Evolutionary conservation across 2,113 vertebrate species (phyloP).

Genomic region (Empidonax alnorum): DNA sequence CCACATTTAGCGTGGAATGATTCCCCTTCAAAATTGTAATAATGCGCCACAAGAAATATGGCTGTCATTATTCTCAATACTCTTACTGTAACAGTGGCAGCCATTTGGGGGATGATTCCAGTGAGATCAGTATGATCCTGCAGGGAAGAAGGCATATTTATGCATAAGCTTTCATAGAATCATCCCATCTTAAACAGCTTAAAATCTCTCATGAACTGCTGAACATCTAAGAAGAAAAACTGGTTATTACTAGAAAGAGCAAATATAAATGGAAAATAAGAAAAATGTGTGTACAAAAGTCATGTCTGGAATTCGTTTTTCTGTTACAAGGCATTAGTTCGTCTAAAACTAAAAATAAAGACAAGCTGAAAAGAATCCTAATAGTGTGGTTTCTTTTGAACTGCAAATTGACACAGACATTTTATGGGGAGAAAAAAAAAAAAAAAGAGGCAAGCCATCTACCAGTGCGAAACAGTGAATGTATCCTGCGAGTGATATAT

Average conservation of each 20-base stretch:
- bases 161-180: neutral
- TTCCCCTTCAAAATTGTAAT: neutral
- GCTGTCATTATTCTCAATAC: neutral
- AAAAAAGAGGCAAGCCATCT: neutral
- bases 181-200: neutral
- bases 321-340: neutral
- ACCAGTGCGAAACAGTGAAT: neutral
- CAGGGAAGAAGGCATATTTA: neutral
- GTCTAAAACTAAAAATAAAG: conserved; percentile 52
- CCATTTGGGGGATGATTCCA: neutral
- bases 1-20: neutral
- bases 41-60: neutral
- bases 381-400: conserved; percentile 22
- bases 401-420: conserved; percentile 11
- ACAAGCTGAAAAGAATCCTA: conserved; percentile 31
- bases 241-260: conserved; percentile 20
- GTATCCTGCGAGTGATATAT: neutral
- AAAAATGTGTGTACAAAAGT: neutral
- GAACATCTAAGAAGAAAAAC: neutral
- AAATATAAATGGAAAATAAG: conserved; percentile 36
- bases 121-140: neutral
- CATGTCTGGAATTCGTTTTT: neutral
- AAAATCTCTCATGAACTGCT: neutral
- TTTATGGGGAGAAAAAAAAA: neutral
- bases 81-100: neutral